These are phyloP conservation scores for Laticauda laticaudata DNA, from an alignment of 2,113 vertebrate species.

Conservation along the genomic window DNA sequence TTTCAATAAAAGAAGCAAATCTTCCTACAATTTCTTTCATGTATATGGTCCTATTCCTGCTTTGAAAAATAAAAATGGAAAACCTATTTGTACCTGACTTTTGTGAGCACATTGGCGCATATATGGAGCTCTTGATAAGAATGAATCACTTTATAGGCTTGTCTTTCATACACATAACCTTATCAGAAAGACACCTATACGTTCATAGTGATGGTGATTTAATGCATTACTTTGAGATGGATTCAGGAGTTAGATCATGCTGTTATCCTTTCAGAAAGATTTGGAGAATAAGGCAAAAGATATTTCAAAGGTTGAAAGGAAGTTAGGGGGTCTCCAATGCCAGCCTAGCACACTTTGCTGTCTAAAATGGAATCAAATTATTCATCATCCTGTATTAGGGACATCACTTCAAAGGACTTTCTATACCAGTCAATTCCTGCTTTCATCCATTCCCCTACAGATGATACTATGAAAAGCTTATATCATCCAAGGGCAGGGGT, in stretches of 20 bases:
- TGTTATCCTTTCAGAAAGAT: background rate
- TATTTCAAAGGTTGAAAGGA: background rate
- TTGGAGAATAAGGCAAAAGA: background rate
- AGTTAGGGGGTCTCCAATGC: background rate
- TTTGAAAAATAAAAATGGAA: background rate
- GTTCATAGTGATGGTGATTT: background rate
- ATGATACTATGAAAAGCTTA: background rate
- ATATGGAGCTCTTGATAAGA: background rate
- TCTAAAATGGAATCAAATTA: background rate
- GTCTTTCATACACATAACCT: constrained; percentile 6
- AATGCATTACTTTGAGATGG: background rate
- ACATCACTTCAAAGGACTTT: background rate
- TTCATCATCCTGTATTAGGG: background rate
- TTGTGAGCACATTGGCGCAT: background rate
- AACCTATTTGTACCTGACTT: background rate
- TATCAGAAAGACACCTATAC: background rate
- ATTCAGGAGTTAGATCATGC: background rate
- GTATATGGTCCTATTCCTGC: background rate
- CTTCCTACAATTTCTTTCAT: background rate
- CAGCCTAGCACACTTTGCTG: background rate
- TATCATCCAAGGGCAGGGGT: background rate
- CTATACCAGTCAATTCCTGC: background rate
- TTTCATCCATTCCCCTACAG: background rate
- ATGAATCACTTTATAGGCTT: background rate
- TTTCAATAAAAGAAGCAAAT: background rate